phyloP scores from a whole-genome alignment of 2,113 vertebrate species.

The Vanacampus margaritifer region DNA sequence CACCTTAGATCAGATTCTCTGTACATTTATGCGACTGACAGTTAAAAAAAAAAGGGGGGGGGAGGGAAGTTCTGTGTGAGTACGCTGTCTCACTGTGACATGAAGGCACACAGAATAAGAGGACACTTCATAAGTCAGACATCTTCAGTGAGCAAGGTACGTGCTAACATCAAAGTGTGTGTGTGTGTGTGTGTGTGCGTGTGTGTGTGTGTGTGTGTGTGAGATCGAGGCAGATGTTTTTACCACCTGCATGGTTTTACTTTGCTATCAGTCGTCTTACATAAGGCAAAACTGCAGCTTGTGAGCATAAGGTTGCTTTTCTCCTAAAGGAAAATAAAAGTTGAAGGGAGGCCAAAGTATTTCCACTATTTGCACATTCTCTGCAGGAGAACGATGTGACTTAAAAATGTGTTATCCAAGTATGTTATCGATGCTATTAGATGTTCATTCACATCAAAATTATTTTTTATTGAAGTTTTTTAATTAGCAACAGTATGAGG shows the following conservation, averaged over 20 bases:
- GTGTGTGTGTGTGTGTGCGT: background rate
- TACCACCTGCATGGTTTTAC: constrained; percentile 26
- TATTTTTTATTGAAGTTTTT: background rate
- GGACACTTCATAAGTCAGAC: background rate
- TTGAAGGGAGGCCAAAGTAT: background rate
- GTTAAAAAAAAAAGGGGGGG: background rate
- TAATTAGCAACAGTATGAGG: background rate
- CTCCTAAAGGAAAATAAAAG: background rate
- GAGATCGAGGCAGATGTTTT: constrained; percentile 34
- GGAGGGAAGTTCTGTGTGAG: constrained; percentile 17
- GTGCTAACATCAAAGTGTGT: background rate
- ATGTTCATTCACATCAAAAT: background rate
- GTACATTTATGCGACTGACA: background rate
- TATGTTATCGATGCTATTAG: background rate
- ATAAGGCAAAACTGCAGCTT: constrained; percentile 9
- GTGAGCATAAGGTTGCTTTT: constrained; percentile 1
- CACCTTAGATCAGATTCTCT: background rate
- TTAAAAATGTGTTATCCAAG: background rate
- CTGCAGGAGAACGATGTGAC: background rate
- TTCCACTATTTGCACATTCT: background rate
- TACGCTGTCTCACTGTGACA: constrained; percentile 27
- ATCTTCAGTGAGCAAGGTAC: background rate
- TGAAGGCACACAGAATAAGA: background rate
- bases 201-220: constrained; percentile 27
- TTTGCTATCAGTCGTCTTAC: constrained; percentile 41